phyloP scores from a whole-genome alignment of 1,140 invertebrate genomes.

The Ceratoteleas bidentatus region DNA sequence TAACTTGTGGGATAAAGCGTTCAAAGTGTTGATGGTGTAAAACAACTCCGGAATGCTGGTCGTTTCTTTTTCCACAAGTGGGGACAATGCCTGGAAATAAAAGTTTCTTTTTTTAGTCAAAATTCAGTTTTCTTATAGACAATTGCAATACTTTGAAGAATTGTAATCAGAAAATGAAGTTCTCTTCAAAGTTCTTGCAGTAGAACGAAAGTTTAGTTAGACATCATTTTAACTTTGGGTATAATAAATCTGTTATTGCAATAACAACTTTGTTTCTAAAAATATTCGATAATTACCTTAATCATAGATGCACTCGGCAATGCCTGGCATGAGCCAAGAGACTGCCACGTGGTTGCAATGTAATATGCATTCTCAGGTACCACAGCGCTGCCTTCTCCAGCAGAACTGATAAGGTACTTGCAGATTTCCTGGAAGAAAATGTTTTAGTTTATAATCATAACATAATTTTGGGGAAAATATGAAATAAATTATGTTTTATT shows the following conservation, averaged over 20 bases:
- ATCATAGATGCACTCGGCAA: constrained; percentile 68
- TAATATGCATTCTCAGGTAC: too few species aligned
- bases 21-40: constrained; percentile 76
- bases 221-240: constrained; percentile 74
- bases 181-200: constrained; percentile 72
- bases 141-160: neutral
- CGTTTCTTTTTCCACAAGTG: constrained; percentile 79
- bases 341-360: too few species aligned
- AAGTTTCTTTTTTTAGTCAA: constrained; percentile 13
- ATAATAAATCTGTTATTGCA: neutral
- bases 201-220: constrained; percentile 75
- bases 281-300: constrained; percentile 68
- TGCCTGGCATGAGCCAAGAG: constrained; percentile 78
- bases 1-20: constrained; percentile 75
- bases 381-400: constrained; percentile 72
- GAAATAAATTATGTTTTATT: too few species aligned
- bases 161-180: constrained; percentile 59
- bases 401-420: constrained; percentile 78
- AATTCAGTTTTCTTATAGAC: neutral
- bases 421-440: constrained; percentile 81
- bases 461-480: too few species aligned
- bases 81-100: constrained; percentile 73
- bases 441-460: too few species aligned
- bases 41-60: constrained; percentile 79
- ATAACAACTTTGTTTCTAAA: neutral